Base-by-base conservation (phyloP, 2,888 invertebrate species). In the Sycophila texana region DNA sequence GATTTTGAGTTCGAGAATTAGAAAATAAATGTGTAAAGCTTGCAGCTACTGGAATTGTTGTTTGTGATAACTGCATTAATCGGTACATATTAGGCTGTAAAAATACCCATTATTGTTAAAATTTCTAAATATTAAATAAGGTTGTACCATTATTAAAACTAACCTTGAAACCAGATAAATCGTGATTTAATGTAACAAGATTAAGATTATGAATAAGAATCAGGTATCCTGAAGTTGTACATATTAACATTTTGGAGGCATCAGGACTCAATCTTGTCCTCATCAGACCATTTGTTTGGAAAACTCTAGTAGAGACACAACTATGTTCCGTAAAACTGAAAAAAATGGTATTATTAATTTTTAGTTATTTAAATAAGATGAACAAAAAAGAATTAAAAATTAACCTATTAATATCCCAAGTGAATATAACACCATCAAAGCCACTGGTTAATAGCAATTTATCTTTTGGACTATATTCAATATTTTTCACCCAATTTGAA, bases 401-500 rank as follows among this genome's bases (percentile, higher is more conserved):
- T 83, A 93, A 95, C 87, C 95, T 95, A 89, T 97, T 97, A 49
- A 98, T 96, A 88, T 98, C 97, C 98, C 98, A 98, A 0, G 97
- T 95, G 86, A 95, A 97, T 87, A 98, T 96, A 86, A 96, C 96
- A 16, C 98, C 98, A 90, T 98, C 98, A 88, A 98, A 95, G 0
- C 97, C 98, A 0, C 97, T 98, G 0, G 97, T 97, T 16, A 98
- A 94, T 78, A 98, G 92, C 12, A 97, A 92, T 82, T 96, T 95
- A 87, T 96, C 96, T 86, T 94, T 94, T 26, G 94, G 94, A 49
- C 96, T 96, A 90, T 96, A 98, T 89, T 98, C 98, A 83, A 98
- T 97, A 90, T 98, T 98, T 90, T 98, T 98, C 82, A 92, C 98
- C 98, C 98, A 98, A 91, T 97, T 97, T 0, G 96, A 95, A 90